Base-by-base conservation (phyloP, 2,797 vertebrate genomes). In the Falco biarmicus region DNA sequence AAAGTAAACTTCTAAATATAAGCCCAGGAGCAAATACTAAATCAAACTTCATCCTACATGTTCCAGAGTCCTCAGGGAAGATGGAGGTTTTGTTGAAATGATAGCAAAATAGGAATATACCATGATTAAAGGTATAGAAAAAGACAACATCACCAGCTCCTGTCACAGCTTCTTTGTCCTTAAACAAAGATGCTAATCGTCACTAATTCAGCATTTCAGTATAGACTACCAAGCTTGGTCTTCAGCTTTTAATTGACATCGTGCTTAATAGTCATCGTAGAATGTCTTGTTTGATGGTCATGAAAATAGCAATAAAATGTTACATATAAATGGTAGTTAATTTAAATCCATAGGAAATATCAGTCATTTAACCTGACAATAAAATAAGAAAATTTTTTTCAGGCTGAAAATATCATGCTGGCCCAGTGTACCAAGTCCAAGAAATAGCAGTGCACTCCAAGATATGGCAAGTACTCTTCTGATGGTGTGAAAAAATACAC, bases 341-440 rank as follows among this genome's bases (percentile, higher is more conserved):
- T 66, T 88, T 45, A 92, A 76, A 91, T 70, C 29, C 12, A 47
- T 21, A 50, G 8, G 13, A 91, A 73, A 69, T 13, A 6, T 45
- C 51, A 53, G n/a, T 65, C 25, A 41, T 81, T 76, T 64, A 81
- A 71, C 34, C 29, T 59, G 13, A 47, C 10, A 39, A 64, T 93
- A 69, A 91, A 75, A 75, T n/a, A 24, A n/a, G 22, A 77, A 24
- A 76, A 77, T 87, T 92, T 17, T 93, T 96, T 90, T 43, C 91
- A 99, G 99, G 95, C 83, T 93, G 43, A 99, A 98, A 96, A 88
- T 41, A 26, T 24, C 93, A 7, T 95, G 98, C 79, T 99, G 98
- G 98, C 98, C 98, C 5, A 98, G 95, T 85, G 96, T 99, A 75
- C 99, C 99, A 9, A 98, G 97, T 87, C 99, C 99, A 32, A 94